These are phyloP conservation scores for Brachyhypopomus gauderio DNA, from an alignment of 2,113 vertebrate genomes.

Conservation along the genomic window DNA sequence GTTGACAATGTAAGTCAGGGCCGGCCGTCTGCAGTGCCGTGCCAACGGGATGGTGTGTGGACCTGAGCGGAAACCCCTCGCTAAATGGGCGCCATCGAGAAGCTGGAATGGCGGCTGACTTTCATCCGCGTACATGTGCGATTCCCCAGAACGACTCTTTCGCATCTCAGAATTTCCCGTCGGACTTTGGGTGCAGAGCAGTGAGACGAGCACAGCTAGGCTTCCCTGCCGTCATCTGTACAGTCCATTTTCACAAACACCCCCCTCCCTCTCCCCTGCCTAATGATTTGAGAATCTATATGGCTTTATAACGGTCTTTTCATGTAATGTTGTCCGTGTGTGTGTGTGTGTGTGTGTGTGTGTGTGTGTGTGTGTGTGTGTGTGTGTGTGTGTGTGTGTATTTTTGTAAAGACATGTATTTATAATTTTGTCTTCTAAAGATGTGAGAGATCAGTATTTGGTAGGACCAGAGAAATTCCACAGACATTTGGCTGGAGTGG, in stretches of 20 bases:
- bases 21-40: too few relatives aligned
- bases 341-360: too few relatives aligned
- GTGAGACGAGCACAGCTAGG: background rate
- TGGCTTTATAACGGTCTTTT: constrained; percentile 62
- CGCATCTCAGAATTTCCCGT: background rate
- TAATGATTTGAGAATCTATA: constrained; percentile 59
- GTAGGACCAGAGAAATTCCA: constrained; percentile 37
- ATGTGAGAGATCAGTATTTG: constrained; percentile 69
- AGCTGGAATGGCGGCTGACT: too few relatives aligned
- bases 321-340: constrained; percentile 58
- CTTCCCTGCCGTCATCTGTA: constrained; percentile 37
- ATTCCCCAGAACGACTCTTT: background rate
- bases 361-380: constrained; percentile 61
- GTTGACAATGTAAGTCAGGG: too few relatives aligned
- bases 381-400: constrained; percentile 37
- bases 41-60: too few relatives aligned
- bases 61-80: too few relatives aligned
- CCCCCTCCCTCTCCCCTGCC: constrained; percentile 71
- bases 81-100: too few relatives aligned
- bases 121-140: background rate
- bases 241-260: constrained; percentile 49
- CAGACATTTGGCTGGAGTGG: constrained; percentile 18
- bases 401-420: constrained; percentile 75
- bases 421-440: constrained; percentile 66
- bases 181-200: background rate